Evolutionary conservation across 2,113 vertebrate genomes (phyloP), one percentile per base, ranked within the genome.

Genomic region (Acanthisitta chloris): DNA sequence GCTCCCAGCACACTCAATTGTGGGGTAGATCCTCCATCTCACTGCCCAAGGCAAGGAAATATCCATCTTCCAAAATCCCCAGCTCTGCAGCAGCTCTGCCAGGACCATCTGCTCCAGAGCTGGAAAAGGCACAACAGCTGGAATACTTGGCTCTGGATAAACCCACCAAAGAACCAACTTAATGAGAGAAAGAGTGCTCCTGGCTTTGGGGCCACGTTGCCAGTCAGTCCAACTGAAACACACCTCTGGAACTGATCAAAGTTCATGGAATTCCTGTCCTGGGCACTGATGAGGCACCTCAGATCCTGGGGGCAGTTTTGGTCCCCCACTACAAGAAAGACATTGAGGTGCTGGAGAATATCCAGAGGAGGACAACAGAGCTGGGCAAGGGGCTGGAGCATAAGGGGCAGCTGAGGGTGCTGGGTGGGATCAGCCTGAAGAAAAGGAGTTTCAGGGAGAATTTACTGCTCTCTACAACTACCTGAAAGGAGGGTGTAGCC

Each of bases 331-430:
- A 14, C 5, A 20, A 34, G 17, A 42, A 62, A 28, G 15, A 62
- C 7, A 3, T 24, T 28, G 64, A 55, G 48, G 48, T 31, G 21
- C 31, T 90, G 79, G 71, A 69, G 61, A 0, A 0, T 38, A n/a
- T 67, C 24, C 52, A 59, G 71, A 5, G 71, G 0, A 62, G 21
- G 48, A 14, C n/a, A 77, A 36, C 0, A 0, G 34, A 90, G 40
- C 12, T 55, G 21, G 34, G 18, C 0, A 31, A 55, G 14, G 26
- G 25, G 6, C 20, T 83, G 79, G 55, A 69, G 14, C 25, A 69
- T n/a, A 62, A 61, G 40, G 25, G 54, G 9, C 2, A 4, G 25
- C 38, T 81, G 66, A 36, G 10, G 26, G 58, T 57, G 49, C 33
- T 89, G 70, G 19, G 5, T 4, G 5, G 2, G n/a, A 24, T 89